Evolutionary conservation across 2,113 vertebrate species (phyloP).

Genomic region (Macroglossus sobrinus): DNA sequence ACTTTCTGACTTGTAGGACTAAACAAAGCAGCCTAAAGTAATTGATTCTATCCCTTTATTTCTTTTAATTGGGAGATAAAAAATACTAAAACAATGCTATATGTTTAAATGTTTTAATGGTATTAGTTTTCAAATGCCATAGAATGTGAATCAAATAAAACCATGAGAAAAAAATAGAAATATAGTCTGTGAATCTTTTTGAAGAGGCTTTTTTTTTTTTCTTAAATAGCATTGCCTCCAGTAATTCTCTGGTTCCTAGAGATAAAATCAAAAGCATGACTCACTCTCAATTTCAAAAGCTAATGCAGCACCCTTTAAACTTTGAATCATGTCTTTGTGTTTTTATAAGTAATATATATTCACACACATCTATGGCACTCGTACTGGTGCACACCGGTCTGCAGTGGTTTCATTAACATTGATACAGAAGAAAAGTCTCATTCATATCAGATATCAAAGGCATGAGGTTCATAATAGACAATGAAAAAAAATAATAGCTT

Average conservation of each 20-base stretch:
- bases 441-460: slow-evolving; percentile 22
- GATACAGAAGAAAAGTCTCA: not conserved
- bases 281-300: slow-evolving; percentile 51
- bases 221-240: slow-evolving; percentile 49
- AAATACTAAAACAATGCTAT: not conserved
- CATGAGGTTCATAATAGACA: not conserved
- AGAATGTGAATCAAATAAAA: slow-evolving; percentile 72
- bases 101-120: slow-evolving; percentile 49
- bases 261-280: slow-evolving; percentile 68
- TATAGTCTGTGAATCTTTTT: slow-evolving; percentile 68
- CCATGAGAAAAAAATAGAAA: slow-evolving; percentile 60
- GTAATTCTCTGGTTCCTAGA: slow-evolving; percentile 54
- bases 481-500: not conserved
- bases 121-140: slow-evolving; percentile 41
- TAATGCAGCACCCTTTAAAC: slow-evolving; percentile 48
- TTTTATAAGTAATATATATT: slow-evolving; percentile 28
- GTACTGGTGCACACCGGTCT: not conserved
- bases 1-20: not conserved
- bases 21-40: not conserved
- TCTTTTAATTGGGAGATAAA: slow-evolving; percentile 3
- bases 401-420: not conserved
- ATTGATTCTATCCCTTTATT: not conserved
- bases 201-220: slow-evolving; percentile 48
- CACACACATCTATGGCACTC: not conserved
- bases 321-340: not conserved